phyloP scores from a whole-genome alignment of 2,888 invertebrate species.

The Ormyrus rosae region DNA sequence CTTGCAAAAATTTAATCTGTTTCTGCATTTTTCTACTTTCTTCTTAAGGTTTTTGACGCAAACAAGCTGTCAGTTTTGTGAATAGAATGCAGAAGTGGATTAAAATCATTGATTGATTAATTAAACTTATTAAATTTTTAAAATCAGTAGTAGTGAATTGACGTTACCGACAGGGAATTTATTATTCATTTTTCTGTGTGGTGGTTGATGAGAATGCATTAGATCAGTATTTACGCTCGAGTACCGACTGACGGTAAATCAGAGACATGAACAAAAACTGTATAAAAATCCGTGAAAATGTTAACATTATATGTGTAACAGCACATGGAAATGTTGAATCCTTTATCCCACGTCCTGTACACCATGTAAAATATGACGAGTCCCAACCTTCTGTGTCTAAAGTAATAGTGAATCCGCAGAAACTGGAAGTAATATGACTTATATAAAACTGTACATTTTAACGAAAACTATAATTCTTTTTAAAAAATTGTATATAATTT shows the following conservation, averaged over 20 bases:
- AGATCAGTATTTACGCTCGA: slow-evolving; percentile 39
- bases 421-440: not conserved
- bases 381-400: not conserved
- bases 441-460: too few relatives aligned
- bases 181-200: slow-evolving; percentile 7
- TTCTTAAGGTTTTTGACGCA: too few relatives aligned
- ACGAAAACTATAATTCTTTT: not conserved
- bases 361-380: not conserved
- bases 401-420: slow-evolving; percentile 6
- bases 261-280: slow-evolving; percentile 32
- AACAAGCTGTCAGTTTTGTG: not conserved
- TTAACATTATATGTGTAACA: not conserved
- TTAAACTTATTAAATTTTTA: slow-evolving; percentile 29
- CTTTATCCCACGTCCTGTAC: not conserved
- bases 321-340: not conserved
- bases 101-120: slow-evolving; percentile 11
- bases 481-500: slow-evolving; percentile 55
- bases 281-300: not conserved
- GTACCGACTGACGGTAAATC: slow-evolving; percentile 57
- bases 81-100: slow-evolving; percentile 29
- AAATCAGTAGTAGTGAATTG: slow-evolving; percentile 32
- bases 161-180: slow-evolving; percentile 45
- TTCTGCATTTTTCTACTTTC: slow-evolving; percentile 20
- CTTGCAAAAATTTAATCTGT: slow-evolving; percentile 35
- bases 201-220: slow-evolving; percentile 34